Evolutionary conservation across 2,797 vertebrate species (phyloP), one percentile per base, ranked within the genome.

Genomic region (Poecile montanus): DNA sequence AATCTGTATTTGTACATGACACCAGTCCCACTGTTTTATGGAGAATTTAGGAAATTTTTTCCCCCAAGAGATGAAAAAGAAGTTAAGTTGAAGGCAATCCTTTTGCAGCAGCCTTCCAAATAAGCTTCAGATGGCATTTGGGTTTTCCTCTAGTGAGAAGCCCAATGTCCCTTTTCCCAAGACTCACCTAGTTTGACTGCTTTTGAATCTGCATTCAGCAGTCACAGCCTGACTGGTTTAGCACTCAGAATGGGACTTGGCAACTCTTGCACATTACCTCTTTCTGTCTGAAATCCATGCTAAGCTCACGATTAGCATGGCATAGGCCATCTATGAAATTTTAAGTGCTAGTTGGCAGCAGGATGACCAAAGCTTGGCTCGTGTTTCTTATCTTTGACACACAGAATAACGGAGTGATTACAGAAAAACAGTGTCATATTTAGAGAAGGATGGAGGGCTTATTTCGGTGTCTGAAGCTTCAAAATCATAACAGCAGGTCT

Each of bases 311-410:
- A 87, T 85, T 96, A 94, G 70, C 74, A 57, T 90, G 36, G 92
- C 92, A 78, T 58, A 91, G 86, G 57, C 95, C 83, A 50, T 68
- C 92, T 94, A 75, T 80, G 94, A 91, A 95, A 96, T 79, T 91
- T 77, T 67, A 94, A 95, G 56, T 84, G 76, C 92, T 93, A 66
- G 62, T n/a, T 96, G 96, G 94, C 96, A 96, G 74, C 38, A 89
- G n/a, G 45, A 51, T 91, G 63, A 76, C 89, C 92, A 67, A 73
- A 95, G 93, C 85, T 96, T 96, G 92, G 94, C 92, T 90, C 2
- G 2, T 42, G 47, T 70, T 51, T 96, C 84, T 96, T 96, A 92
- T 97, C 95, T 95, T 85, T 85, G 79, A 94, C 94, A 67, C 86
- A 60, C 95, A 95, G 57, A 96, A 88, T 94, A 67, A 60, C 47